Evolutionary conservation across 2,113 vertebrate genomes (phyloP).

Genomic region (Pterocles orientalis): DNA sequence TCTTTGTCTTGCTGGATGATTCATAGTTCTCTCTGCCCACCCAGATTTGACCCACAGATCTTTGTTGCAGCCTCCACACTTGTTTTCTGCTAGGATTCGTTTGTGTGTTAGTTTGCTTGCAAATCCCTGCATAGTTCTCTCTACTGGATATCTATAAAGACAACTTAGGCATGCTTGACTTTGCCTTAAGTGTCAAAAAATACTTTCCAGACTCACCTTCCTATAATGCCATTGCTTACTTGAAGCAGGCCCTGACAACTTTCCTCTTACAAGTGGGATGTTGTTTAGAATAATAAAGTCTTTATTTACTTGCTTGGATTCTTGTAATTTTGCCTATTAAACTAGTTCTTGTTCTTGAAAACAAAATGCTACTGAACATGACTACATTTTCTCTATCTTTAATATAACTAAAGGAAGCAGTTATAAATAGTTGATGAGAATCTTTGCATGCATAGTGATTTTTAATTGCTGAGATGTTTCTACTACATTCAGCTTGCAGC

Average conservation of each 20-base stretch:
- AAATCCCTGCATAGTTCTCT: background rate
- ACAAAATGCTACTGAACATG: background rate
- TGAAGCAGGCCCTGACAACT: background rate
- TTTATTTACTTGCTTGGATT: background rate
- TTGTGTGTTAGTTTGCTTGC: background rate
- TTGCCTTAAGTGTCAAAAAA: background rate
- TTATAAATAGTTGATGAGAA: slow-evolving; percentile 57
- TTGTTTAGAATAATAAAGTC: background rate
- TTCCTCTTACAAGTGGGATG: background rate
- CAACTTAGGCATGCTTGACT: background rate
- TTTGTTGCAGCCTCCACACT: background rate
- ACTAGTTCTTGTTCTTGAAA: background rate
- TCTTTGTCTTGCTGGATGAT: background rate
- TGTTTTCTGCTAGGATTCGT: background rate
- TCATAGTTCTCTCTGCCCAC: background rate
- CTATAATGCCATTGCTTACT: background rate
- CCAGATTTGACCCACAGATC: background rate
- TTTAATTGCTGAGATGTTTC: slow-evolving; percentile 57
- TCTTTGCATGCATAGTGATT: slow-evolving; percentile 25
- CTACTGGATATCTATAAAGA: background rate
- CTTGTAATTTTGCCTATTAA: background rate
- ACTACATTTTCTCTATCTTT: slow-evolving; percentile 13
- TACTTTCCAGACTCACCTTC: background rate
- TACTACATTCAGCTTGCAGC: slow-evolving; percentile 55
- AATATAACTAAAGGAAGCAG: slow-evolving; percentile 43